Percentiles rank a stretch among this genome's conserved stretches.
Evolutionary conservation across 2,797 vertebrate species (phyloP).

Genomic region (Gadopsis bispinosus): DNA sequence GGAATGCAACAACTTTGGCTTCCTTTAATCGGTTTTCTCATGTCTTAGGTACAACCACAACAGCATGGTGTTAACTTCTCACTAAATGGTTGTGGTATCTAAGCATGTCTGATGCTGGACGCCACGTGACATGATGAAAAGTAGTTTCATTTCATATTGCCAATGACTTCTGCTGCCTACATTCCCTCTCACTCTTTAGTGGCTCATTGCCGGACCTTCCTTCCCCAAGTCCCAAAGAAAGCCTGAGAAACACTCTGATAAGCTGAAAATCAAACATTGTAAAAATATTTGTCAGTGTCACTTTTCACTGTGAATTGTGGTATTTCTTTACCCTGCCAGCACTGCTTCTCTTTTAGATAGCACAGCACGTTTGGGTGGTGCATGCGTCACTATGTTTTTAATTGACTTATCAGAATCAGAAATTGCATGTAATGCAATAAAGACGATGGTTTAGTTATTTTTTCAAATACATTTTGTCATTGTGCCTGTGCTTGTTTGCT

Average conservation of each 20-base stretch:
- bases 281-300: constrained; percentile 30
- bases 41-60: constrained; percentile 34
- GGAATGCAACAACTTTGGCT: constrained; percentile 24
- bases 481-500: not conserved
- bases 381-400: constrained; percentile 3
- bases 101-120: constrained; percentile 50
- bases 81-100: constrained; percentile 46
- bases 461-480: not conserved
- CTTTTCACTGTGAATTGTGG: constrained; percentile 19
- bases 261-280: constrained; percentile 59
- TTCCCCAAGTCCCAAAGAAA: constrained; percentile 64
- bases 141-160: constrained; percentile 59
- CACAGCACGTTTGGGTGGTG: constrained; percentile 3
- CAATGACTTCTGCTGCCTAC: constrained; percentile 32
- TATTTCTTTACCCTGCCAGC: constrained; percentile 7
- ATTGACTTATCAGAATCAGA: constrained; percentile 9
- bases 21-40: constrained; percentile 48
- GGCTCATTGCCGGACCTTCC: constrained; percentile 50
- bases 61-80: constrained; percentile 48
- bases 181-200: constrained; percentile 46
- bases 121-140: constrained; percentile 61
- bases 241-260: constrained; percentile 79
- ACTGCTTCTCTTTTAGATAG: not conserved
- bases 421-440: not conserved
- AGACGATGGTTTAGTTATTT: not conserved